A percentile compares a stretch with the other conserved stretches of the same genome.
These are phyloP conservation scores for Hanleya hanleyi DNA, from an alignment of 2,888 invertebrate genomes.

Conservation along the genomic window DNA sequence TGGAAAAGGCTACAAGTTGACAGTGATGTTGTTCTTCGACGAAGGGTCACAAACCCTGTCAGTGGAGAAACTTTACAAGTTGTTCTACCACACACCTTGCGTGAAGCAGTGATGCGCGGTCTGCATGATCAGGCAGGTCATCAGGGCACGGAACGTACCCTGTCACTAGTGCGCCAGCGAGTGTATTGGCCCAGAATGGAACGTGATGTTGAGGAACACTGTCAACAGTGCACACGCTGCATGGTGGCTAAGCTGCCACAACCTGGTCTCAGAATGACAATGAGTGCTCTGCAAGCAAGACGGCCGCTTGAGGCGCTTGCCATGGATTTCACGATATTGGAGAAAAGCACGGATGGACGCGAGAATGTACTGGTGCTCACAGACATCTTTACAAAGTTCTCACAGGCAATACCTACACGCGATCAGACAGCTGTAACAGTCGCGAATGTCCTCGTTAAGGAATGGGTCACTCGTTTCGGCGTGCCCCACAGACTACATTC, in stretches of 20 bases:
- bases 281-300: not conserved
- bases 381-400: constrained; percentile 26
- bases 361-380: constrained; percentile 26
- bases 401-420: constrained; percentile 15
- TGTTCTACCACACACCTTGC: constrained; percentile 1
- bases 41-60: not conserved
- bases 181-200: constrained; percentile 3
- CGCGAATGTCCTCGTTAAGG: constrained; percentile 21
- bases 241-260: not conserved
- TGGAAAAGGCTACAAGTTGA: not conserved
- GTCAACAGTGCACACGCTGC: not conserved
- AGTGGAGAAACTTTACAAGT: not conserved
- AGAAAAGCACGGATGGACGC: constrained; percentile 4
- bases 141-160: constrained; percentile 12
- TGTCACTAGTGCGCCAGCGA: not conserved
- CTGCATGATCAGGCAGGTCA: constrained; percentile 13
- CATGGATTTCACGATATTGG: not conserved
- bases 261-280: not conserved
- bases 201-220: not conserved
- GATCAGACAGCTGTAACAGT: constrained; percentile 25
- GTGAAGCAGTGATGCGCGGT: not conserved
- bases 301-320: constrained; percentile 5
- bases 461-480: constrained; percentile 25
- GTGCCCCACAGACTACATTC: constrained; percentile 21
- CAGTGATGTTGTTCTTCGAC: not conserved